Conservation (phyloP, 2,113 vertebrate species). For the Odobenus rosmarus region DNA sequence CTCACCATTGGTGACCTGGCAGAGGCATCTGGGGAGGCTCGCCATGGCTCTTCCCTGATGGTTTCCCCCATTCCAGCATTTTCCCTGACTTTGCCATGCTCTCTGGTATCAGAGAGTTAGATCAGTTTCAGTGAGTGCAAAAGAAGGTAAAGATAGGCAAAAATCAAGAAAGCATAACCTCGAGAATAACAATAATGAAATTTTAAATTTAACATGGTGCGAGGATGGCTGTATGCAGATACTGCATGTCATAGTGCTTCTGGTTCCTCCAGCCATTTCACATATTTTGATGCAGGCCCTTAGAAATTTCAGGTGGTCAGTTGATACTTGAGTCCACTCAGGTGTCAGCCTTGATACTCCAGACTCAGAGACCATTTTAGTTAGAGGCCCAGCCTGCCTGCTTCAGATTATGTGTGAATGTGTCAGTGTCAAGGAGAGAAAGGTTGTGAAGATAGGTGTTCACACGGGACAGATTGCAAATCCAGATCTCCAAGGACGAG, state of each 20-base stretch:
- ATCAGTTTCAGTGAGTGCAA: neutral
- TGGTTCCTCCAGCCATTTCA: neutral
- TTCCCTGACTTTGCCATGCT: neutral
- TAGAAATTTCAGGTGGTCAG: conserved; percentile 13
- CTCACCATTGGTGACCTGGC: conserved; percentile 53
- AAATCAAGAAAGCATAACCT: neutral
- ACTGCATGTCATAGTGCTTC: neutral
- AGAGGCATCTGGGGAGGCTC: neutral
- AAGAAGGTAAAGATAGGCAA: neutral
- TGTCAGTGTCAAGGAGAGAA: neutral
- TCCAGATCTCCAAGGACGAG: neutral
- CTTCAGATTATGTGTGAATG: neutral
- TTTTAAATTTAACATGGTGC: neutral
- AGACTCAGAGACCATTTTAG: neutral
- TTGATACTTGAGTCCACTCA: conserved; percentile 22
- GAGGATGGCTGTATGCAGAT: neutral
- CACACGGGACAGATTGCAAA: neutral
- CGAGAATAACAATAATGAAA: neutral
- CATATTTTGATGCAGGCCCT: neutral
- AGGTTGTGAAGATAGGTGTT: conserved; percentile 17
- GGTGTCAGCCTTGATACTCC: neutral
- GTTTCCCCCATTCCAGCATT: neutral
- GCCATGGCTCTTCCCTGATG: neutral
- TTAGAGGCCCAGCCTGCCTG: neutral
- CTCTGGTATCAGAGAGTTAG: neutral